A percentile compares a stretch with the other conserved stretches of the same genome.
Evolutionary conservation across 1,140 invertebrate genomes (phyloP).

Genomic region (Drosophila leontia): DNA sequence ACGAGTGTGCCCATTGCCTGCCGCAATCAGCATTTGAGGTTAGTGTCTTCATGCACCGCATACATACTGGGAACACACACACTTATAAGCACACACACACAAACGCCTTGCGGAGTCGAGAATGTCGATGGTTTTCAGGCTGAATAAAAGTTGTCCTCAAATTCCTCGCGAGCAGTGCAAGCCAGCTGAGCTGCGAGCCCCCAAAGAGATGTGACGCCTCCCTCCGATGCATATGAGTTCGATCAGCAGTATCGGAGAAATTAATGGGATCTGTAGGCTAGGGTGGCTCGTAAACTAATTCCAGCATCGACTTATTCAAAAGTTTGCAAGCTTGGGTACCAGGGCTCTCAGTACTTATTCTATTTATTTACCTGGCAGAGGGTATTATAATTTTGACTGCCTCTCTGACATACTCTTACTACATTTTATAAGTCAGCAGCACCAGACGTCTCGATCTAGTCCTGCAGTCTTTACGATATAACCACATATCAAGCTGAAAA

Average conservation of each 20-base stretch:
- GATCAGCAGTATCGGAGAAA: conserved; percentile 4
- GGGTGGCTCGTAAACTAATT: too few species aligned
- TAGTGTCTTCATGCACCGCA: conserved; percentile 60
- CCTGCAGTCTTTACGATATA: too few species aligned
- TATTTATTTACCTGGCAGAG: neutral
- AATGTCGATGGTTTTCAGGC: conserved; percentile 10
- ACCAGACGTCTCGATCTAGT: neutral
- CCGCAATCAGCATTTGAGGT: conserved; percentile 79
- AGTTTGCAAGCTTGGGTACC: too few species aligned
- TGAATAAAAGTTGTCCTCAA: neutral
- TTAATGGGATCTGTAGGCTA: too few species aligned
- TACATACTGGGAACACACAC: conserved; percentile 29
- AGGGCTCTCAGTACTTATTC: neutral
- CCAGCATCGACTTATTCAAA: neutral
- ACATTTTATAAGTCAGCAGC: neutral
- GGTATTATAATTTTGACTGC: neutral
- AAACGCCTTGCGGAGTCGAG: conserved; percentile 3
- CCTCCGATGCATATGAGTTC: neutral
- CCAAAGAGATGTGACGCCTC: conserved; percentile 2
- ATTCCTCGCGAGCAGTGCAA: conserved; percentile 3
- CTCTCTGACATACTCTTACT: neutral
- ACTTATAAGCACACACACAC: neutral
- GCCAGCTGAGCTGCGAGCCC: neutral
- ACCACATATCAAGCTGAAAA: too few species aligned
- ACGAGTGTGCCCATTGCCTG: conserved; percentile 43